Evolutionary conservation across 2,113 vertebrate species (phyloP).

Genomic region (Ovibos moschatus): DNA sequence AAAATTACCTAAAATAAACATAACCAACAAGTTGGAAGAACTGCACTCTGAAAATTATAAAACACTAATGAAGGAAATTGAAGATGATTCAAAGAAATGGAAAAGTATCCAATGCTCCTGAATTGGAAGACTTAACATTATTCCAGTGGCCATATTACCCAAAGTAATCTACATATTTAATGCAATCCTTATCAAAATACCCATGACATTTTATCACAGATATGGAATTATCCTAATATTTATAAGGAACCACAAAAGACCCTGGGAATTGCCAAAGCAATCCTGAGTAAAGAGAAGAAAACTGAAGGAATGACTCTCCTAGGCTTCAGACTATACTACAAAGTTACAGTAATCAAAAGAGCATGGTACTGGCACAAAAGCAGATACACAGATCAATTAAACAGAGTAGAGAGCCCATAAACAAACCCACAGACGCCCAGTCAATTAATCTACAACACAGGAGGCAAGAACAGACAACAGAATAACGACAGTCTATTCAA

Average conservation of each 20-base stretch:
- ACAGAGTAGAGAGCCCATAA: not conserved
- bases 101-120: not conserved
- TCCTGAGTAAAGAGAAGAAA: not conserved
- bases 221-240: not conserved
- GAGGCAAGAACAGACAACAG: not conserved
- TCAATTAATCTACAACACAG: not conserved
- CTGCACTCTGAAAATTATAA: not conserved
- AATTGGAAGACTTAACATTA: not conserved
- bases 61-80: not conserved
- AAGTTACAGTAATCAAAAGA: not conserved
- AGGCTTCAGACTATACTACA: not conserved
- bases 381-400: not conserved
- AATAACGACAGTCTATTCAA: not conserved
- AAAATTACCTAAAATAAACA: not conserved
- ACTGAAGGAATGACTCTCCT: not conserved
- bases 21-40: not conserved
- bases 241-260: not conserved
- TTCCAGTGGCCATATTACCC: not conserved
- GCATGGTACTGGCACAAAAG: not conserved
- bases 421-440: not conserved
- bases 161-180: not conserved
- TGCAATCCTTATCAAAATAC: not conserved
- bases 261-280: not conserved
- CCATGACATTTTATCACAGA: not conserved
- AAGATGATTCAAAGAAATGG: not conserved